phyloP scores from a whole-genome alignment of 2,113 vertebrate genomes.

The Protobothrops mucrosquamatus region DNA sequence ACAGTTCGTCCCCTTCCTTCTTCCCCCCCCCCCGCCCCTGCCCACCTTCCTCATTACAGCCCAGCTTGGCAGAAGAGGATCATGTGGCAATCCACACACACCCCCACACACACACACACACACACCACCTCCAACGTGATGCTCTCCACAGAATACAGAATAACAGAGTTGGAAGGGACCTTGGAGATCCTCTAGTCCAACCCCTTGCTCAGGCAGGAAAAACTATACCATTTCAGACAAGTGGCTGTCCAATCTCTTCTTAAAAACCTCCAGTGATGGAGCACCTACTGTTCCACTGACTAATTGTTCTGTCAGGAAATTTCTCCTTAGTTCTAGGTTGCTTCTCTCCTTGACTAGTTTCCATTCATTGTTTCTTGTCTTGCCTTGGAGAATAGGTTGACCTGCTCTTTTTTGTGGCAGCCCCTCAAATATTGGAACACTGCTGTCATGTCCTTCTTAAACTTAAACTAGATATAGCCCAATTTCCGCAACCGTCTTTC shows the following conservation, averaged over 20 bases:
- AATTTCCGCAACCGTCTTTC: not conserved
- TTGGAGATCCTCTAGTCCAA: not conserved
- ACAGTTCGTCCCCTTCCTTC: not conserved
- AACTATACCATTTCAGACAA: not conserved
- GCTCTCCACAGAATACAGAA: not conserved
- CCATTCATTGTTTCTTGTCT: not conserved
- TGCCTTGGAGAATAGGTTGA: not conserved
- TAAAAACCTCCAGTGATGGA: not conserved
- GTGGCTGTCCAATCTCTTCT: not conserved
- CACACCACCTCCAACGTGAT: not conserved
- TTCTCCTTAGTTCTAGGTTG: not conserved
- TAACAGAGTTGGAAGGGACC: not conserved
- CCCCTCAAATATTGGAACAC: not conserved
- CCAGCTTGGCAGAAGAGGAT: not conserved
- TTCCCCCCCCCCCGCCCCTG: no score
- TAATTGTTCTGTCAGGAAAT: not conserved
- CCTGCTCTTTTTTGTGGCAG: not conserved
- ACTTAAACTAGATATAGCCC: not conserved
- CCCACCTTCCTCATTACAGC: not conserved
- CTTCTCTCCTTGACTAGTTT: not conserved
- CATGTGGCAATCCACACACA: not conserved
- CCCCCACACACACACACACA: not conserved
- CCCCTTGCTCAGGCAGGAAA: not conserved
- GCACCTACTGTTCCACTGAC: not conserved
- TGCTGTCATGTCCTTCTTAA: not conserved